These are phyloP conservation scores for Rhamphomyia laevipes DNA, from an alignment of 2,888 invertebrate genomes.

Conservation along the genomic window DNA sequence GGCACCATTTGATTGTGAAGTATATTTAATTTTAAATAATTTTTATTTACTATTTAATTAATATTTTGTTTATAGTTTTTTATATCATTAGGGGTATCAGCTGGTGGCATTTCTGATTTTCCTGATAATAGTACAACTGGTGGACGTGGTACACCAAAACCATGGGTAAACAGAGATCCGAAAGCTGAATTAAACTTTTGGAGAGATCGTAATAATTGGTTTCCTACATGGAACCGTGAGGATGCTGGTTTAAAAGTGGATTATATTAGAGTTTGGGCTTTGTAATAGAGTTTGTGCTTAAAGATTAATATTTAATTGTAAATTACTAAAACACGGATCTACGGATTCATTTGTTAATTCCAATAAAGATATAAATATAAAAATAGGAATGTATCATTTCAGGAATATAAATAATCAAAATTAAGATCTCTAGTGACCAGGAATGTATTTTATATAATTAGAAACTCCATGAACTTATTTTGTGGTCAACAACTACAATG, in stretches of 20 bases:
- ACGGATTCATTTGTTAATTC: too few species aligned
- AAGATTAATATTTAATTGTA: too few species aligned
- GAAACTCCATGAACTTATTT: too few species aligned
- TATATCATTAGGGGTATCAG: constrained; percentile 63
- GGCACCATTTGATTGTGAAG: neutral
- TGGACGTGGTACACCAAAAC: constrained; percentile 40
- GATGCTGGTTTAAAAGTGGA: neutral
- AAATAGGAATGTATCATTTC: too few species aligned
- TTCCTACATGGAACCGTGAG: neutral
- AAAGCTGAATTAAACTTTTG: constrained; percentile 61
- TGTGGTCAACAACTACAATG: too few species aligned
- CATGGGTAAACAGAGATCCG: constrained; percentile 59
- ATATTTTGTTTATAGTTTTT: constrained; percentile 42
- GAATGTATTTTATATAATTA: too few species aligned
- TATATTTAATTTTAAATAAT: too few species aligned
- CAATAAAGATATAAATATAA: too few species aligned
- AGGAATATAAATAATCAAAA: too few species aligned
- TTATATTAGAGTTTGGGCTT: neutral
- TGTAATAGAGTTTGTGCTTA: neutral
- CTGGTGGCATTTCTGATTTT: constrained; percentile 64
- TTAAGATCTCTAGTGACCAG: too few species aligned
- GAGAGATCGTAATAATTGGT: constrained; percentile 19
- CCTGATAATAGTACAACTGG: constrained; percentile 39
- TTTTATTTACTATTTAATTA: too few species aligned
- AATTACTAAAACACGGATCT: too few species aligned